Base-by-base conservation (phyloP, 2,888 invertebrate genomes). In the Drosophila heteroneura region DNA sequence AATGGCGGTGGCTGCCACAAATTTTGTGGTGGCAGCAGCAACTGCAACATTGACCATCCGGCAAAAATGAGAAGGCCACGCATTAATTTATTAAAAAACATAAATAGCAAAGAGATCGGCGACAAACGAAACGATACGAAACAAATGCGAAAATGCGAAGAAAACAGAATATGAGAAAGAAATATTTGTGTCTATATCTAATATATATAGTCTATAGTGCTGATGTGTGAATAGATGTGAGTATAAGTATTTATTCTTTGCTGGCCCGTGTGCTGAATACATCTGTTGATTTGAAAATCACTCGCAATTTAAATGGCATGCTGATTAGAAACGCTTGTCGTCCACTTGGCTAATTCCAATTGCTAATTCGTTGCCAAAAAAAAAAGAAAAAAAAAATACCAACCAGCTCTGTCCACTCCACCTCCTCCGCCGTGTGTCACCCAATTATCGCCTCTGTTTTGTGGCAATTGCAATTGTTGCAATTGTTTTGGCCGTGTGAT, bases 361-460 rank as follows among this genome's bases (percentile, higher is more conserved):
- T 53, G 68, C 37, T 61, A 68, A 62, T 37, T 30, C 53, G 62
- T 69, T 79, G 79, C 79, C 79, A 79, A 79, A 79, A 79, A 64
- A 58, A 14, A 14, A 16, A 16, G 5, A 14, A 16, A 2, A 5
- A 16, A 16, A 1, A 19, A 22, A 47, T 9, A 26, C 12, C 22
- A 47, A 47, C 16, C 7, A 47, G 47, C 14, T 22, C 7, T 14
- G 22, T 7, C 7, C 7, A 16, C 26, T 37, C 26, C 10, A 16
- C 12, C 54, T 39, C 39, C 32, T 70, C 28, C 19, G 41, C 14
- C 39, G 39, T 39, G 64, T 54, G 64, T 75, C 74, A 22, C 66
- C 60, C 89, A 78, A 81, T 89, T 88, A 85, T 78, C 88, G 72
- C 71, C 79, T 58, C 68, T 65, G 60, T 51, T 67, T 75, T 75